Evolutionary conservation across 1,140 invertebrate species (phyloP).

Genomic region (Drosophila pandora): DNA sequence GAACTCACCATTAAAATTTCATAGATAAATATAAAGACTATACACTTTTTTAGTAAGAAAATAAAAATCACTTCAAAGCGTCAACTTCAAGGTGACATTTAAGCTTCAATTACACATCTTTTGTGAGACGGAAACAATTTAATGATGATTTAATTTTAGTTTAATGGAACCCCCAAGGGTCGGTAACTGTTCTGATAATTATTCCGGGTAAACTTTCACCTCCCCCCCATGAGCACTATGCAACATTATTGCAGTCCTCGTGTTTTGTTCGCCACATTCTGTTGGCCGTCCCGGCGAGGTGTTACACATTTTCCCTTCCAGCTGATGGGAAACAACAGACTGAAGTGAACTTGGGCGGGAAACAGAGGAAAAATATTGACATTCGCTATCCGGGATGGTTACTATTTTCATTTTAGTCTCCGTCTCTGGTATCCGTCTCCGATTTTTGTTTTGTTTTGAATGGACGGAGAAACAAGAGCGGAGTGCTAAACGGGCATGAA

Average conservation of each 20-base stretch:
- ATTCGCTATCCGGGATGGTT: constrained; percentile 40
- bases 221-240: neutral
- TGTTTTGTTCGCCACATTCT: constrained; percentile 52
- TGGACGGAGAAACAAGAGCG: constrained; percentile 44
- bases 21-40: too few species aligned
- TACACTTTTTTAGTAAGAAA: too few species aligned
- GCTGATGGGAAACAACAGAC: constrained; percentile 32
- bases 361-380: constrained; percentile 42
- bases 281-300: neutral
- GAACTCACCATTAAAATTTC: too few species aligned
- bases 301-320: constrained; percentile 26
- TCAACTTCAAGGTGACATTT: constrained; percentile 1
- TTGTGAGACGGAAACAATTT: neutral
- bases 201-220: neutral
- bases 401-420: constrained; percentile 31
- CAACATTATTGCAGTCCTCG: constrained; percentile 24
- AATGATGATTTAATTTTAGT: constrained; percentile 21
- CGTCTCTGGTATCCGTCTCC: constrained; percentile 5
- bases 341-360: constrained; percentile 53
- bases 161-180: constrained; percentile 20
- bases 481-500: constrained; percentile 38
- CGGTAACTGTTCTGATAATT: constrained; percentile 14
- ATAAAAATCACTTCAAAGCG: too few species aligned
- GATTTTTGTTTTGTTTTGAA: constrained; percentile 59
- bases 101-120: neutral